Evolutionary conservation across 2,797 vertebrate genomes (phyloP), one percentile per base, ranked within the genome.

Genomic region (Silurus lanzhouensis): DNA sequence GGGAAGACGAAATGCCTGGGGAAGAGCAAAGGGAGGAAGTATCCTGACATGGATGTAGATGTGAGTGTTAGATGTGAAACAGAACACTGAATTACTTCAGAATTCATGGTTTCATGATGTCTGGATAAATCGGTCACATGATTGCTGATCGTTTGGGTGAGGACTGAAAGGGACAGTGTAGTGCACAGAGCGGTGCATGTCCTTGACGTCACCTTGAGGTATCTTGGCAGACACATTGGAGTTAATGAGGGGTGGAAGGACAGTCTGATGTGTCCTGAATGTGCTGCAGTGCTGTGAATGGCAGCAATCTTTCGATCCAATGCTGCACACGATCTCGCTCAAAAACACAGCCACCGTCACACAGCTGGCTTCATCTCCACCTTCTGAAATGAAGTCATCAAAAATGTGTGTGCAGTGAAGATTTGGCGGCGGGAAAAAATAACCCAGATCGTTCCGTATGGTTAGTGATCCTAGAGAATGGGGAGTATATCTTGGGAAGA

Each of bases 1-100:
- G 98, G 98, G 31, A 99, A 99, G 92, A 98, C 96, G 0, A 99
- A 99, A 93, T 99, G 98, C 94, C 93, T 99, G 93, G 98, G 98
- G 75, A 99, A 99, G 91, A 99, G 98, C 93, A 99, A 99, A 94
- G 98, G 98, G 81, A 96, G 98, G 89, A 96, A 96, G 88, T 99
- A 99, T 90, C 97, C 98, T 0, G 98, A 99, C 92, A 99, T 99
- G 98, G 96, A 97, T 92, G 92, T 95, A 0, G 97, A 98, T 94
- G 98, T 99, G 94, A 91, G 95, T 96, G 87, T 70, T 57, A 0
- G 44, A 2, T 31, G 6, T 76, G 9, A 60, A 78, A 44, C 19
- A 46, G 58, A 63, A 63, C 3, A 0, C 22, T 14, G 5, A 38
- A 38, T 78, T 38, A 20, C 15, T 15, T 14, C 20, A 19, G 7